phyloP scores from a whole-genome alignment of 2,797 vertebrate genomes.

The Tauraco hartlaubi region DNA sequence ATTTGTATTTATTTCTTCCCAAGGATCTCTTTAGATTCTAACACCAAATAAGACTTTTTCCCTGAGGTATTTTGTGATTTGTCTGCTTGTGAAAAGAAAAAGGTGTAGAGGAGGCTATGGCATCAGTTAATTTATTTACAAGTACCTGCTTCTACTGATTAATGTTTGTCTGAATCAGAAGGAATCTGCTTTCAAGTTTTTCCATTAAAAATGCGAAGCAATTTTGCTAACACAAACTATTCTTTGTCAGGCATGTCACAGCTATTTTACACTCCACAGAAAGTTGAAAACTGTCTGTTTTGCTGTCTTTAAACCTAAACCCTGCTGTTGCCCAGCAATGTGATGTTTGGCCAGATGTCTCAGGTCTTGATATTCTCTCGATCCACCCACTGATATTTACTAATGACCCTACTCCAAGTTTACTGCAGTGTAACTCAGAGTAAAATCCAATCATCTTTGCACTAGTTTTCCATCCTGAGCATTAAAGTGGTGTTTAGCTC shows the following conservation, averaged over 20 bases:
- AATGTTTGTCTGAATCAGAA: constrained; percentile 57
- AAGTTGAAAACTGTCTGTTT: constrained; percentile 33
- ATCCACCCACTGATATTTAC: not conserved
- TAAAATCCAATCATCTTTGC: not conserved
- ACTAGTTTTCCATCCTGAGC: not conserved
- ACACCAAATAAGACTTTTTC: constrained; percentile 46
- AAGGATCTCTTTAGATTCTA: constrained; percentile 17
- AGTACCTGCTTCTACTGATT: constrained; percentile 69
- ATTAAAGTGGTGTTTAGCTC: not conserved
- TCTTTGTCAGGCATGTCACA: constrained; percentile 30
- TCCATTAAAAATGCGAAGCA: constrained; percentile 64
- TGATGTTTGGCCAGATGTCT: not conserved
- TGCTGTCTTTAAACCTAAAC: constrained; percentile 3
- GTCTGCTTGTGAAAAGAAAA: constrained; percentile 45
- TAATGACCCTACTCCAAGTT: not conserved
- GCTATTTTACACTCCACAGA: not conserved
- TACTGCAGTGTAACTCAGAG: not conserved
- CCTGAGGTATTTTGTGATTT: constrained; percentile 44
- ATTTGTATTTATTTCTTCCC: constrained; percentile 52
- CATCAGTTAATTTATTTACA: constrained; percentile 74
- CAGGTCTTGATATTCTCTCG: not conserved
- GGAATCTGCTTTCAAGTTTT: constrained; percentile 59
- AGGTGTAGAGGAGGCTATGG: constrained; percentile 3
- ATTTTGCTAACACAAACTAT: constrained; percentile 64
- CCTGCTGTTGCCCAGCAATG: not conserved